Evolutionary conservation across 2,888 invertebrate genomes (phyloP), one percentile per base, ranked within the genome.

Genomic region (Lasioglossum oenotherae): DNA sequence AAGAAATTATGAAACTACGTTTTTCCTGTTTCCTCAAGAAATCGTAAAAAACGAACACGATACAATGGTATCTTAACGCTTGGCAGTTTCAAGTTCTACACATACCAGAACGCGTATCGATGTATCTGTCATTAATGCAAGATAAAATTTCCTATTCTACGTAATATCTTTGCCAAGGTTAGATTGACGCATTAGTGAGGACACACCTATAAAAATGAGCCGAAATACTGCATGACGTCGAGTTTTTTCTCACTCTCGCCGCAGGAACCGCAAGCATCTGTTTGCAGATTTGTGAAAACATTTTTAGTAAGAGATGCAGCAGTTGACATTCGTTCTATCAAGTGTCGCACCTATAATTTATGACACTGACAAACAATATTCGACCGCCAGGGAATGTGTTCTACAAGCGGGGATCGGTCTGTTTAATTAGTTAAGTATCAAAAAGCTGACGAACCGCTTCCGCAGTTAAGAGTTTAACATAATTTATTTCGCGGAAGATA

Each of bases 401-500:
- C 14, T 12, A 10, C 57, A 14, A 27, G 4, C 27, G 1, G 27
- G 0, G 5, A 60, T 16, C 27, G 14, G 27, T 27, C 1, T 31
- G 57, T n/a, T 57, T 64, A 27, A 27, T 31, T 31, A 6, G 16
- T 6, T 64, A 19, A 16, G 64, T 19, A 64, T 64, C 1, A 19
- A 31, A 6, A 27, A 64, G 27, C n/a, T 27, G 16, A 14, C 64
- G 14, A 67, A 67, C 35, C 19, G 19, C 23, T 10, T 67, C 0
- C 69, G 41, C 69, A 71, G 69, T 71, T 23, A 12, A 71, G 38
- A 38, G 23, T 35, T 16, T 23, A 35, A 14, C 67, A 35, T 35
- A 67, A 35, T 38, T 35, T 35, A 35, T 35, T 67, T 23, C 6
- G 8, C 8, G 2, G 3, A 67, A 23, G 16, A 0, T 85, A 92